Percentiles rank a stretch among this genome's conserved stretches.
Evolutionary conservation across 2,797 vertebrate genomes (phyloP).

Genomic region (Microcaecilia unicolor): DNA sequence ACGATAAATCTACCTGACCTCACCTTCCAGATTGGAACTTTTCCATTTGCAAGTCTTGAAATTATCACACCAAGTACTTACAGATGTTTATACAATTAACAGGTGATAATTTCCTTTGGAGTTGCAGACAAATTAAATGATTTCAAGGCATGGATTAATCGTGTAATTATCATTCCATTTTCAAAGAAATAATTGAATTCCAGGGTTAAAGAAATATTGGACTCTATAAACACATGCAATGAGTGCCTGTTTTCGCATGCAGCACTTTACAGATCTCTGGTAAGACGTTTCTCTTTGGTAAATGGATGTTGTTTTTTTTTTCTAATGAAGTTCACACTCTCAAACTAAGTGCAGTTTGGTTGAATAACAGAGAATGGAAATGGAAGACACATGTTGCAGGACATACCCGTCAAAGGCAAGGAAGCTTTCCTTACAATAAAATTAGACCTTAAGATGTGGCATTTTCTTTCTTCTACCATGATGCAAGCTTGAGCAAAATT

Average conservation of each 20-base stretch:
- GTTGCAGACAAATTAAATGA: conserved; percentile 25
- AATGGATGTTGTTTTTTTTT: too few species aligned
- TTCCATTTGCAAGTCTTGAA: conserved; percentile 15
- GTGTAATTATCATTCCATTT: conserved; percentile 37
- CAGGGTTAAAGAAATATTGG: conserved; percentile 34
- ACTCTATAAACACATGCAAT: conserved; percentile 35
- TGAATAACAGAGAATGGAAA: conserved; percentile 15
- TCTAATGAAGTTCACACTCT: conserved; percentile 15
- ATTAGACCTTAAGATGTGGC: conserved; percentile 45
- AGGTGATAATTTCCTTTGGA: conserved; percentile 28
- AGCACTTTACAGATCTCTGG: conserved; percentile 41
- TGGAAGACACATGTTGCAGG: conserved; percentile 11
- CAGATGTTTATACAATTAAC: conserved; percentile 16
- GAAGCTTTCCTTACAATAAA: conserved; percentile 20
- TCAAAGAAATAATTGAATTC: conserved; percentile 46
- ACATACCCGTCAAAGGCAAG: too few species aligned
- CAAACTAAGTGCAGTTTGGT: conserved; percentile 6
- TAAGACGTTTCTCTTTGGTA: too few species aligned
- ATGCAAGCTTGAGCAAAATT: too few species aligned
- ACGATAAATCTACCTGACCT: conserved; percentile 6
- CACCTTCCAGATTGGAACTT: conserved; percentile 8
- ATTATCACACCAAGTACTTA: conserved; percentile 23
- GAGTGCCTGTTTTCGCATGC: conserved; percentile 29
- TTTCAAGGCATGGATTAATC: conserved; percentile 32
- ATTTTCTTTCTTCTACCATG: too few species aligned